These are phyloP conservation scores for Diarsia dahlii DNA, from an alignment of 2,888 invertebrate species.

Conservation along the genomic window DNA sequence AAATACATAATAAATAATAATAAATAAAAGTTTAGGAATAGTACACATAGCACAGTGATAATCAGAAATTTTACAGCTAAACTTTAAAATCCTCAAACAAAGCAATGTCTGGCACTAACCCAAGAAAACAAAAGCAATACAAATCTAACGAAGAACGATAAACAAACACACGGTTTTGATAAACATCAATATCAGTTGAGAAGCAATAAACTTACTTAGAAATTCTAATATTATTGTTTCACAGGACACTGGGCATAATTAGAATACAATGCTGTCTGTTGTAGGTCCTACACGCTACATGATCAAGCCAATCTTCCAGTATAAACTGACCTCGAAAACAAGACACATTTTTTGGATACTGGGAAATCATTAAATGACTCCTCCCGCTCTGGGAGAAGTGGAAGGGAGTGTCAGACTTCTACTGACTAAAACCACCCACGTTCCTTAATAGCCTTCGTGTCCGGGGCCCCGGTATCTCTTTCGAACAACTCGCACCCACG, in stretches of 20 bases:
- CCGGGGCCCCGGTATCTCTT: no score
- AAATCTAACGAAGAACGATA: slow-evolving; percentile 18
- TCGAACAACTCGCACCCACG: no score
- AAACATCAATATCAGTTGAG: slow-evolving; percentile 16
- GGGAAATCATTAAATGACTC: no score
- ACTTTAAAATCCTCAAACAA: not conserved
- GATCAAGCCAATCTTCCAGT: not conserved
- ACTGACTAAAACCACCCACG: no score
- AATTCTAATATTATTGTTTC: slow-evolving; percentile 53
- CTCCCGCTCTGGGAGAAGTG: no score
- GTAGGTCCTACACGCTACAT: not conserved
- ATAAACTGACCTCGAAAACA: not conserved
- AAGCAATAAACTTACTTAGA: slow-evolving; percentile 34
- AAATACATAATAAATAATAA: no score
- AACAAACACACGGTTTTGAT: slow-evolving; percentile 31
- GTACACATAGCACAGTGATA: not conserved
- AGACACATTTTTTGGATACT: no score
- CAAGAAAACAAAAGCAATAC: slow-evolving; percentile 5
- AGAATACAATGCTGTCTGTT: slow-evolving; percentile 58
- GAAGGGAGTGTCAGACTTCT: no score
- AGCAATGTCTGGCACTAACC: not conserved
- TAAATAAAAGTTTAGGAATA: no score
- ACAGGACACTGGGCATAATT: slow-evolving; percentile 37
- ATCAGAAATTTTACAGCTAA: not conserved
- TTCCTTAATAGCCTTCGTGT: no score